phyloP scores from a whole-genome alignment of 2,113 vertebrate genomes.

The Pristiophorus japonicus region DNA sequence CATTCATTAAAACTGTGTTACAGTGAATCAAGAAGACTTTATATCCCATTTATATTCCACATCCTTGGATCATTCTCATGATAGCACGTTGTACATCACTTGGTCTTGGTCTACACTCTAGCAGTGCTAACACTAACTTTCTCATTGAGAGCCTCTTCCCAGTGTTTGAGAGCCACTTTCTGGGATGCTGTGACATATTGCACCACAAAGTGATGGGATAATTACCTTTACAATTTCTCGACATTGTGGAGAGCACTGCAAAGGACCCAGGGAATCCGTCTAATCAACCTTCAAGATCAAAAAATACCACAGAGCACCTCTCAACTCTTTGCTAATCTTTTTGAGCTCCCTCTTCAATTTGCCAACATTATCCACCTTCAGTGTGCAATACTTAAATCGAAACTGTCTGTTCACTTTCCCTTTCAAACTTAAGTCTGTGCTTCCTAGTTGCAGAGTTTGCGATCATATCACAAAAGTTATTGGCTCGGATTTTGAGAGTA shows the following conservation, averaged over 20 bases:
- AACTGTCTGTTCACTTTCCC: background rate
- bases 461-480: too few species aligned
- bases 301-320: background rate
- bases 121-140: background rate
- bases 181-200: background rate
- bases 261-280: background rate
- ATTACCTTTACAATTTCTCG: background rate
- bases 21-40: constrained; percentile 1
- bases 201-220: background rate
- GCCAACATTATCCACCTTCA: background rate
- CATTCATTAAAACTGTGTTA: background rate
- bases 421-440: background rate
- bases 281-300: background rate
- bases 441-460: background rate
- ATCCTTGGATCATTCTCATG: constrained; percentile 5
- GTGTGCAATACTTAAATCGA: background rate
- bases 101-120: background rate
- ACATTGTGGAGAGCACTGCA: background rate
- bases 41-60: constrained; percentile 25
- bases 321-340: background rate
- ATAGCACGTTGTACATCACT: background rate
- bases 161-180: background rate
- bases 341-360: background rate
- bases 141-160: background rate
- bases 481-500: too few species aligned